phyloP scores from a whole-genome alignment of 2,797 vertebrate genomes.

The Myotis pilosus region DNA sequence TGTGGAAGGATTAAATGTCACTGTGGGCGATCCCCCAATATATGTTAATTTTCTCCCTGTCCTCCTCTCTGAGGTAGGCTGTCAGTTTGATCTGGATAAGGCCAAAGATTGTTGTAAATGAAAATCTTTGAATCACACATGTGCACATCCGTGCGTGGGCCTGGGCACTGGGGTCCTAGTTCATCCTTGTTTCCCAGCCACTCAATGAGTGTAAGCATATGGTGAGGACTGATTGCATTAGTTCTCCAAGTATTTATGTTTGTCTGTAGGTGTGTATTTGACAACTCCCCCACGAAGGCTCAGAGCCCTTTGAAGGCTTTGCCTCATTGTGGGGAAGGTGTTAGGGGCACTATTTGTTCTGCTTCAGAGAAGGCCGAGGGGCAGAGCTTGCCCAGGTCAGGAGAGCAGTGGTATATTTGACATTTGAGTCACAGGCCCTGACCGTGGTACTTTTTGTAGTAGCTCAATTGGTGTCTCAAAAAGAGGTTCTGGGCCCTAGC shows the following conservation, averaged over 20 bases:
- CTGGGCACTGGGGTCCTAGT: background rate
- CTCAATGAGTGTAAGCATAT: background rate
- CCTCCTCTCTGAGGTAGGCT: background rate
- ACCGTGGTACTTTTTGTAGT: background rate
- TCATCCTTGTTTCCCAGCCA: background rate
- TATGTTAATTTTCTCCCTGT: background rate
- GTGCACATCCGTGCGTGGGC: background rate
- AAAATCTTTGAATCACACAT: background rate
- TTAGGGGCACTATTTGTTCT: conserved; percentile 14
- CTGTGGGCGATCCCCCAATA: background rate
- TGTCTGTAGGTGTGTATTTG: conserved; percentile 10
- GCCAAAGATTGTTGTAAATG: background rate
- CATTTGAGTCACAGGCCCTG: background rate
- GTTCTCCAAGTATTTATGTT: background rate
- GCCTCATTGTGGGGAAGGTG: background rate
- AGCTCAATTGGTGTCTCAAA: background rate
- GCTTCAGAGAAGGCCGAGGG: background rate
- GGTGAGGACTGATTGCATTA: background rate
- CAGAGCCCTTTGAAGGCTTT: conserved; percentile 34
- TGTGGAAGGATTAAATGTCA: background rate
- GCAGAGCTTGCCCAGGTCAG: background rate
- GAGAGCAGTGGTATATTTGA: background rate
- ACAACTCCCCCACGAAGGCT: background rate
- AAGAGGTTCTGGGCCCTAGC: background rate
- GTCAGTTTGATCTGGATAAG: background rate